Conservation (phyloP, 2,797 vertebrate genomes). For the Falco concolor region DNA sequence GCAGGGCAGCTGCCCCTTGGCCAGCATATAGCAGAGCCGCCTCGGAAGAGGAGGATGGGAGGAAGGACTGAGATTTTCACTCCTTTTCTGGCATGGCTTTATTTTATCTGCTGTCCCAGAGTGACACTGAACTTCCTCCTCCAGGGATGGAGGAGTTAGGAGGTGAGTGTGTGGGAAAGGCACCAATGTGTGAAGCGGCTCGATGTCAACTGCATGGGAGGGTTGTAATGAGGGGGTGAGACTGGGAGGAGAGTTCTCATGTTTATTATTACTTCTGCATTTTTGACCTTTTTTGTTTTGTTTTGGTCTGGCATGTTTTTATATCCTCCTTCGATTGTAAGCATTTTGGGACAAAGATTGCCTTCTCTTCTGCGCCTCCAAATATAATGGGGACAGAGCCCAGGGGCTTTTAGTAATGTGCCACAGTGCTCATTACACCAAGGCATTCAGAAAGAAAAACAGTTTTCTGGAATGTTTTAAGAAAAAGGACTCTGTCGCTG, state of each 20-base stretch:
- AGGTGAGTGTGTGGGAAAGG: constrained; percentile 35
- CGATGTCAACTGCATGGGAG: not conserved
- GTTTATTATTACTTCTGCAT: not conserved
- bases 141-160: not conserved
- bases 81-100: not conserved
- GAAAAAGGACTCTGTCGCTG: not conserved
- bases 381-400: not conserved
- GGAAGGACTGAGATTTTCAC: not conserved
- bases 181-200: not conserved
- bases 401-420: not conserved
- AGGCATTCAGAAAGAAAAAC: not conserved
- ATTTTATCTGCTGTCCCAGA: not conserved
- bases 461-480: not conserved
- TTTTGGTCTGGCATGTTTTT: not conserved
- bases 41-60: not conserved
- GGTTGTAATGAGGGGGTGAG: not conserved
- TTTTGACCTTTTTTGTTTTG: not conserved
- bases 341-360: not conserved
- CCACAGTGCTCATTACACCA: not conserved
- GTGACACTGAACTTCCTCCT: not conserved
- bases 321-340: not conserved
- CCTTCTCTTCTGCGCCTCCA: not conserved
- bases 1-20: not conserved
- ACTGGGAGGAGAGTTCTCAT: not conserved
- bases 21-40: accelerated